Conservation (phyloP, 2,888 invertebrate genomes). For the Andrena hattorfiana region DNA sequence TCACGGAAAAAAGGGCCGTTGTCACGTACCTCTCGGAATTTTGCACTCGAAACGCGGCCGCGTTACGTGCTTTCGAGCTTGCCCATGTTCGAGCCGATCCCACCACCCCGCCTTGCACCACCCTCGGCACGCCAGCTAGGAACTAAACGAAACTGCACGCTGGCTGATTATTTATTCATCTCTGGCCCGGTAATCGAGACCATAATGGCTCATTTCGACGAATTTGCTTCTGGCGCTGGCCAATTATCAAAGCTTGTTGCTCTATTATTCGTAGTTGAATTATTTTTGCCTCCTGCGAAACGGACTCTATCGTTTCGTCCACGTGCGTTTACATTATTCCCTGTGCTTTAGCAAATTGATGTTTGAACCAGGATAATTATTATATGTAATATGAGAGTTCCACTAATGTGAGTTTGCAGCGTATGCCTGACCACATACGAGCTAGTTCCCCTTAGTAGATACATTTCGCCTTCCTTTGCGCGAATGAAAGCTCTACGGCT, state of each 20-base stretch:
- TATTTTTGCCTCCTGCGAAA: neutral
- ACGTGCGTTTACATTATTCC: neutral
- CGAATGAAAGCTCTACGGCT: too few relatives aligned
- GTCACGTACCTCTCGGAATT: conserved; percentile 57
- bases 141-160: conserved; percentile 36
- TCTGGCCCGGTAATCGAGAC: conserved; percentile 11
- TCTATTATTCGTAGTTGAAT: conserved; percentile 14
- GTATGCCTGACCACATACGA: too few relatives aligned
- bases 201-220: conserved; percentile 28
- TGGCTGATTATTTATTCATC: conserved; percentile 45
- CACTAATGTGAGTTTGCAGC: too few relatives aligned
- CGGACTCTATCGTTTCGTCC: neutral
- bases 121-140: neutral
- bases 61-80: conserved; percentile 55
- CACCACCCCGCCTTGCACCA: neutral
- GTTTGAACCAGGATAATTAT: neutral
- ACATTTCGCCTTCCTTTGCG: too few relatives aligned
- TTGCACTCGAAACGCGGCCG: conserved; percentile 41
- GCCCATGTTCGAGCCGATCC: conserved; percentile 28
- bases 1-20: conserved; percentile 51
- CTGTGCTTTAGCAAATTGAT: neutral
- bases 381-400: too few relatives aligned
- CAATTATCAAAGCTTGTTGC: conserved; percentile 28
- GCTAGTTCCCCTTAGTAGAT: too few relatives aligned
- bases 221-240: conserved; percentile 22